A percentile compares a stretch with the other conserved stretches of the same genome.
Evolutionary conservation across 2,888 invertebrate genomes (phyloP).

Genomic region (Caenorhabditis panamensis): DNA sequence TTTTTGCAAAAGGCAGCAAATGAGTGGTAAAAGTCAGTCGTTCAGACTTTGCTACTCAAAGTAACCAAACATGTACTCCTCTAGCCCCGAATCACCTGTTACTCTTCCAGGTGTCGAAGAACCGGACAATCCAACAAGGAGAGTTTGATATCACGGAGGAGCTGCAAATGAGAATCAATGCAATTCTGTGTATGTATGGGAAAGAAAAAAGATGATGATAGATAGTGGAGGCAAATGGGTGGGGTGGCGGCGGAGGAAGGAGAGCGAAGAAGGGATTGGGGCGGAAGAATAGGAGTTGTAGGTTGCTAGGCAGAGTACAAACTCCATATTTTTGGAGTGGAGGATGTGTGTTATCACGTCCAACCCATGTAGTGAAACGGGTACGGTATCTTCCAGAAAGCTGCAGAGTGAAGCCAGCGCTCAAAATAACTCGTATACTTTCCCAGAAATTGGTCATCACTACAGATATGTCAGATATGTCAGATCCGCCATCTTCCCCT

Average conservation of each 20-base stretch:
- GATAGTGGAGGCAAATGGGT: too few relatives aligned
- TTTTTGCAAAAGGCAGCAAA: not conserved
- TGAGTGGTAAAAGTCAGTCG: not conserved
- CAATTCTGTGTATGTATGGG: constrained; percentile 43
- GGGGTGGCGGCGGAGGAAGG: not conserved
- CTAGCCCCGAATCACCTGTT: not conserved
- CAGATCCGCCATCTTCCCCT: not conserved
- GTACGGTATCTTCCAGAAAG: too few relatives aligned
- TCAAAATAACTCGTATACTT: too few relatives aligned
- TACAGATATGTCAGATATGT: too few relatives aligned
- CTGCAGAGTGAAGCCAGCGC: too few relatives aligned
- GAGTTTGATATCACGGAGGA: constrained; percentile 60
- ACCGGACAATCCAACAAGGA: constrained; percentile 35
- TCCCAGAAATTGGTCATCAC: not conserved
- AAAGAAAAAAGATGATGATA: too few relatives aligned
- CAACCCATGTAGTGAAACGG: too few relatives aligned
- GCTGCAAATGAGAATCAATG: constrained; percentile 58
- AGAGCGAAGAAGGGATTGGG: constrained; percentile 5
- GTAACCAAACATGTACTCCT: not conserved
- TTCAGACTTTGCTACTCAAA: too few relatives aligned
- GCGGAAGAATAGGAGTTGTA: not conserved
- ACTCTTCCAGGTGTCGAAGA: constrained; percentile 52
- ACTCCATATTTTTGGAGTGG: not conserved
- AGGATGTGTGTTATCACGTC: too few relatives aligned
- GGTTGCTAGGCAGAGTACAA: constrained; percentile 32